These are phyloP conservation scores for Crenuchus spilurus DNA, from an alignment of 2,797 vertebrate genomes.

Conservation along the genomic window DNA sequence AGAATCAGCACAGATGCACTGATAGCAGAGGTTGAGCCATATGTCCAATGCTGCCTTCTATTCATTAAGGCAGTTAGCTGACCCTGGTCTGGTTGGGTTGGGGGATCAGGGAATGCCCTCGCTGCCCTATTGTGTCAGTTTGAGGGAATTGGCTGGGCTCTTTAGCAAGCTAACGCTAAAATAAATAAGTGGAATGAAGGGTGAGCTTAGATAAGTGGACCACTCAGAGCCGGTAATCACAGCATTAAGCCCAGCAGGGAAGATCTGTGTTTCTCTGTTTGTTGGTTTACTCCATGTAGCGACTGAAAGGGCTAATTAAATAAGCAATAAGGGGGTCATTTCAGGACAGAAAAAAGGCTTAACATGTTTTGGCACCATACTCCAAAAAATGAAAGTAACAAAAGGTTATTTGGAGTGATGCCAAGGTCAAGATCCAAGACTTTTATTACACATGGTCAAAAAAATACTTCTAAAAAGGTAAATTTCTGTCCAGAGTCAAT, in stretches of 20 bases:
- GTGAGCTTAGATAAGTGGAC: constrained; percentile 27
- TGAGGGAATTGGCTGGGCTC: constrained; percentile 20
- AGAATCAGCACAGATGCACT: constrained; percentile 24
- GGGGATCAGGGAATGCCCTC: neutral
- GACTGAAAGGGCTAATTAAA: no score
- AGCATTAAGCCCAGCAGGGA: constrained; percentile 11
- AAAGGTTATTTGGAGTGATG: no score
- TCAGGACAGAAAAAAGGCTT: no score
- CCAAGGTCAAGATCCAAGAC: no score
- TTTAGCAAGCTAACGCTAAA: constrained; percentile 2
- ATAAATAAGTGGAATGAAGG: constrained; percentile 21
- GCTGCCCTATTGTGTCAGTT: constrained; percentile 11
- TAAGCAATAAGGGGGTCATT: no score
- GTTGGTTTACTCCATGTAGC: no score
- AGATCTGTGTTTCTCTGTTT: neutral
- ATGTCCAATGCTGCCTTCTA: neutral
- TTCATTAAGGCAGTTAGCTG: constrained; percentile 16
- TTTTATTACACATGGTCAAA: no score
- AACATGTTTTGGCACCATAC: no score
- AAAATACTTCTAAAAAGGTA: no score
- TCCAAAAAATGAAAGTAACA: no score
- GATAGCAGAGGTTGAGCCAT: constrained; percentile 10
- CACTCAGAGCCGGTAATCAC: constrained; percentile 37
- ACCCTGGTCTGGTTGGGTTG: neutral
- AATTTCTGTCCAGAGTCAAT: no score